These are phyloP conservation scores for Bimastos eiseni DNA, from an alignment of 2,888 invertebrate species.

Conservation along the genomic window DNA sequence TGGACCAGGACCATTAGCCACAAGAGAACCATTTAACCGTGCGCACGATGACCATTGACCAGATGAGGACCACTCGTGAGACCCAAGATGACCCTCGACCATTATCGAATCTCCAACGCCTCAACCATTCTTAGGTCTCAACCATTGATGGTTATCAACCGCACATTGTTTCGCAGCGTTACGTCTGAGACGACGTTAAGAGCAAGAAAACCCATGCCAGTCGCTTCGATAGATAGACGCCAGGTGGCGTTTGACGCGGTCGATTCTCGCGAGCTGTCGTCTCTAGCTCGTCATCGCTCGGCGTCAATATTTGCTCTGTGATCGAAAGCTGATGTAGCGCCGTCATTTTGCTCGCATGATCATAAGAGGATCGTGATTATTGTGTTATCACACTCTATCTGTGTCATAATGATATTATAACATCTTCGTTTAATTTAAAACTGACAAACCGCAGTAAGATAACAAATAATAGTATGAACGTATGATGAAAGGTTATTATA, in stretches of 20 bases:
- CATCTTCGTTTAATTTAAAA: too few relatives aligned
- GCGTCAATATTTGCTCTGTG: background rate
- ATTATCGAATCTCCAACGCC: background rate
- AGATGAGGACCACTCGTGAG: background rate
- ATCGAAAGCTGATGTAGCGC: background rate
- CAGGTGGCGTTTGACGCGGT: background rate
- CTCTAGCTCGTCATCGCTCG: background rate
- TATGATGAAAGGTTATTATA: too few relatives aligned
- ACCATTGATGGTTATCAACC: too few relatives aligned
- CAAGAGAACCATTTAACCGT: background rate
- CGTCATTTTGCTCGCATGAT: background rate
- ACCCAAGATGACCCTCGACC: background rate
- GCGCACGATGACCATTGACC: background rate
- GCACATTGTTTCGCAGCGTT: background rate
- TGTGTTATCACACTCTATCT: background rate
- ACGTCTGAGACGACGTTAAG: background rate
- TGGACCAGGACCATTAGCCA: background rate
- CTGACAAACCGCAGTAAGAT: too few relatives aligned
- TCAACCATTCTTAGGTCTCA: too few relatives aligned
- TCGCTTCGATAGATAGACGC: background rate
- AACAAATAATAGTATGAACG: too few relatives aligned
- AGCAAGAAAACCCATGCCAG: background rate
- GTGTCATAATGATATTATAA: background rate
- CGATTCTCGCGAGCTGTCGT: background rate
- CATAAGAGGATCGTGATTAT: constrained; percentile 1